Percentiles rank a stretch among this genome's conserved stretches.
phyloP scores from a whole-genome alignment of 2,888 invertebrate species.

The Plusia festucae region DNA sequence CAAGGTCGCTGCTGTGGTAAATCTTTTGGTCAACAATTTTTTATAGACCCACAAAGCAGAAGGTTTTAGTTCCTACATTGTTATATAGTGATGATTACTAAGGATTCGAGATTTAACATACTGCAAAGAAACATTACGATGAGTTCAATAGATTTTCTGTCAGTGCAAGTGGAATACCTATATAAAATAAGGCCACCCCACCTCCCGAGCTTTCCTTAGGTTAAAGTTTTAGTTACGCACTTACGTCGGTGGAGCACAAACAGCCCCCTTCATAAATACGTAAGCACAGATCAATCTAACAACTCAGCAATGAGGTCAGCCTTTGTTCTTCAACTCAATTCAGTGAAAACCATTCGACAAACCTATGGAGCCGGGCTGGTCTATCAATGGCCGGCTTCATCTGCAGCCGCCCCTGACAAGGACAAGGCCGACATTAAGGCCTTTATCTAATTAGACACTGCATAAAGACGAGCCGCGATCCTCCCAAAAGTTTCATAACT shows the following conservation, averaged over 20 bases:
- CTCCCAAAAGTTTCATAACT: conserved; percentile 59
- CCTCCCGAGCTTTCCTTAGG: conserved; percentile 15
- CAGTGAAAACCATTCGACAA: conserved; percentile 14
- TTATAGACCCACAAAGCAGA: neutral
- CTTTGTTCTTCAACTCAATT: conserved; percentile 39
- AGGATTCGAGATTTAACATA: neutral
- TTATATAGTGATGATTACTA: neutral
- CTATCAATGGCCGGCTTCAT: conserved; percentile 23
- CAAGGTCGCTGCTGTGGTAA: neutral
- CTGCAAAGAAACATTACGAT: neutral
- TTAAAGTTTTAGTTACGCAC: conserved; percentile 39
- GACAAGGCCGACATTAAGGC: conserved; percentile 51
- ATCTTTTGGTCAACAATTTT: conserved; percentile 2
- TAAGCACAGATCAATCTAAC: conserved; percentile 39
- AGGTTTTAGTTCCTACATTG: neutral
- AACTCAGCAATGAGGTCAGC: conserved; percentile 11
- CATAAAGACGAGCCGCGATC: conserved; percentile 61
- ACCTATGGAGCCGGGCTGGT: conserved; percentile 27
- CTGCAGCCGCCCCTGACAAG: conserved; percentile 53
- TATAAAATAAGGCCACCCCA: conserved; percentile 20
- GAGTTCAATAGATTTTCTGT: neutral
- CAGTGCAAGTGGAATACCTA: conserved; percentile 37
- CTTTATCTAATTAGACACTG: conserved; percentile 55
- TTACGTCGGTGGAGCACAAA: conserved; percentile 45
- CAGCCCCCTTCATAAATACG: conserved; percentile 47